Base-by-base conservation (phyloP, 2,113 vertebrate species). In the Eulemur macaco region DNA sequence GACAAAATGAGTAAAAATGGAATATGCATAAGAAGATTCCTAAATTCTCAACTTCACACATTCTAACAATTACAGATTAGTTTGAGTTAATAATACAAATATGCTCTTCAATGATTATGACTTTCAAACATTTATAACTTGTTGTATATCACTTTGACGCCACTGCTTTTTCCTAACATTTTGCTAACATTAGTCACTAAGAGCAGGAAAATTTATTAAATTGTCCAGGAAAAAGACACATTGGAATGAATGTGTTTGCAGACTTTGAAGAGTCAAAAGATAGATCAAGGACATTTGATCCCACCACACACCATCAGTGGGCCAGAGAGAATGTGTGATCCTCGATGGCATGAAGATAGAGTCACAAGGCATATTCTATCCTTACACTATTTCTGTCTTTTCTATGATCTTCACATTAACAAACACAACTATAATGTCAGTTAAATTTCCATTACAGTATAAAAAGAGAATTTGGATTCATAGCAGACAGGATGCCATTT, bases 51-150 rank as follows among this genome's bases (percentile, higher is more conserved):
- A 56, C 18, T 21, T 71, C 47, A 85, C 14, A 73, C 8, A 86
- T 23, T 85, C 54, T 50, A 96, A 91, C 2, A 81, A 86, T 34
- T 71, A 81, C 54, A 90, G n/a, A 69, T 27, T 54, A 90, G 45
- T 31, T 80, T 18, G 8, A 88, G 12, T 77, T 93, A 93, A 56
- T 73, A 74, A 84, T 39, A 52, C 6, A 93, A 66, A 86, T 87
- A 73, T 13, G 1, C 0, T 76, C 2, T 54, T 66, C 34, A 81
- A 69, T 63, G 25, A 52, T 71, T 81, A 34, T 76, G 73, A 88
- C 14, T 93, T 93, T 56, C 29, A 93, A 94, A 93, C 54, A 93
- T 25, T 71, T 29, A 69, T 88, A 86, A 68, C 25, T 86, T 96
- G 45, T 25, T 47, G 5, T 54, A 3, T 69, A 85, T 77, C 50